Evolutionary conservation across 2,888 invertebrate genomes (phyloP), one percentile per base, ranked within the genome.

Genomic region (Parascotia fuliginaria): DNA sequence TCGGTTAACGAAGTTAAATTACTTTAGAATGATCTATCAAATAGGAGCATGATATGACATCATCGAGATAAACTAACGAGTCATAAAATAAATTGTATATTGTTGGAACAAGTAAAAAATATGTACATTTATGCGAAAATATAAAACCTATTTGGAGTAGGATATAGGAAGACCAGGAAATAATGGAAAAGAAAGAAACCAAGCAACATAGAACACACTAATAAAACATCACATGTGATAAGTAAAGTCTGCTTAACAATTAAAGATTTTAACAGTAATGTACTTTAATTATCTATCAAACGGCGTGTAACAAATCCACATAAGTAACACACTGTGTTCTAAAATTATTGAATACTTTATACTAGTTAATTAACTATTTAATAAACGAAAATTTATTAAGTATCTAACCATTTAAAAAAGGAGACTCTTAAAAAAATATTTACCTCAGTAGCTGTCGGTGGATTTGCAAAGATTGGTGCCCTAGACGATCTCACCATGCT

Each of bases 391-490:
- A 24, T 19, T 19, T 36, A 36, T 16, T 36, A 11, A 33, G 15
- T 33, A 9, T 16, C 16, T 16, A 3, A 34, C 33, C 14, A 13
- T n/a, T n/a, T n/a, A n/a, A 1, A 13, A 37, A 42, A 13, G n/a
- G 9, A 12, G 29, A 9, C n/a, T 2, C 14, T 9, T 1, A n/a
- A 14, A 34, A 0, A 38, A 38, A 33, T 32, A 31, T 51, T 73
- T 81, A 89, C 89, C 85, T 89, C 78, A 63, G 75, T 63, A 3
- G 79, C 61, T 13, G 83, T 79, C 0, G 83, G 79, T 27, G 70
- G 58, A 14, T 61, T 60, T 9, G 63, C 73, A 2, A 58, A 37
- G 1, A 56, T 15, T 19, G 22, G 55, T 2, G 65, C 48, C 29
- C 56, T 65, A 1, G 39, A 15, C 39, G 58, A 29, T 53, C 69